phyloP scores from a whole-genome alignment of 2,113 vertebrate species.

The Narcine bancroftii region DNA sequence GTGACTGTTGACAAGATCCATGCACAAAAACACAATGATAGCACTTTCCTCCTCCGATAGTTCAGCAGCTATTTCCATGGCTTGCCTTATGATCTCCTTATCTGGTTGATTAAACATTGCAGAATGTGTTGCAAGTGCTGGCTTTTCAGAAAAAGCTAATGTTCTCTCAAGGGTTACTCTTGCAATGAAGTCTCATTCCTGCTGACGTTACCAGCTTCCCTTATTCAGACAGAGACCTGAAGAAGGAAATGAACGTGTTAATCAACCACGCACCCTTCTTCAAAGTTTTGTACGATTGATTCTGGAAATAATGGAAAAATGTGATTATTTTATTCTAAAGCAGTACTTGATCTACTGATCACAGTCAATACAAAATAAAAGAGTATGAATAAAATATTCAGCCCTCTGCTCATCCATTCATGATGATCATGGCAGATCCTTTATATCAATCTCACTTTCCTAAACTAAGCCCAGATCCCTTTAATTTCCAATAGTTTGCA shows the following conservation, averaged over 20 bases:
- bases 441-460: too few species aligned
- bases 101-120: neutral
- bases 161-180: neutral
- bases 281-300: neutral
- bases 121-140: neutral
- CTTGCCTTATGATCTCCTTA: neutral
- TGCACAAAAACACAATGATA: constrained; percentile 55
- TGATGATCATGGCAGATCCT: too few species aligned
- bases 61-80: constrained; percentile 53
- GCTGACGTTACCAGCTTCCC: neutral
- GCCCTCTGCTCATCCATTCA: too few species aligned
- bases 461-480: too few species aligned
- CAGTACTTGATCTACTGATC: neutral
- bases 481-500: too few species aligned
- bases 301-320: neutral
- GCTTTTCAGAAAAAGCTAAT: neutral
- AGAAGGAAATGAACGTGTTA: neutral
- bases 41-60: constrained; percentile 61
- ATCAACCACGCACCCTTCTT: neutral
- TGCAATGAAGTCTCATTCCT: neutral
- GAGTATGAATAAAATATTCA: too few species aligned
- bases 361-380: neutral
- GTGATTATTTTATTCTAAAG: neutral
- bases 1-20: constrained; percentile 49
- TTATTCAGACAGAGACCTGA: neutral